phyloP scores from a whole-genome alignment of 2,888 invertebrate genomes.

The Oscheius sp. region DNA sequence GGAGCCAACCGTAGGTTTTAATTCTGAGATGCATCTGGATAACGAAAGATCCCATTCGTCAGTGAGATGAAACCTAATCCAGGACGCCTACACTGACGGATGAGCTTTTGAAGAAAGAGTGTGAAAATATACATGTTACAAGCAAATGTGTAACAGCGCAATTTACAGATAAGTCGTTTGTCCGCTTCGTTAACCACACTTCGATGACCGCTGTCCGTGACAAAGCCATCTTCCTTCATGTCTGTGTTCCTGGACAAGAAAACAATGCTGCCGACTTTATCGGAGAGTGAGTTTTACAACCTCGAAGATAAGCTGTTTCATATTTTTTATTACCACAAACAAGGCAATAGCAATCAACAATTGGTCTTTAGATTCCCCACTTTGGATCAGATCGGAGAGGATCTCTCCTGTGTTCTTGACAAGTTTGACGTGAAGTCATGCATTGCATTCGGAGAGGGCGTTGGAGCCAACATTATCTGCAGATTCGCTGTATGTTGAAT shows the following conservation, averaged over 20 bases:
- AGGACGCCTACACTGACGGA: background rate
- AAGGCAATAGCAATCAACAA: background rate
- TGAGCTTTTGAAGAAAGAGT: constrained; percentile 38
- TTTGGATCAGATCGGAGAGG: constrained; percentile 85
- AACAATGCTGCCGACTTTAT: constrained; percentile 79
- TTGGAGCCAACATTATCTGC: constrained; percentile 87
- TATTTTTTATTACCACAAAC: constrained; percentile 8
- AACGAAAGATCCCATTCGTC: background rate
- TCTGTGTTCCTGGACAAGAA: constrained; percentile 88
- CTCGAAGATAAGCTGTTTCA: background rate
- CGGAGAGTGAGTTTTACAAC: constrained; percentile 56
- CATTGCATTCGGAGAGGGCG: constrained; percentile 87
- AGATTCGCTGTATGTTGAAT: constrained; percentile 80
- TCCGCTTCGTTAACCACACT: constrained; percentile 85
- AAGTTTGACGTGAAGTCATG: constrained; percentile 84
- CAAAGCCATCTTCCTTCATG: constrained; percentile 83
- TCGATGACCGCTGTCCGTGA: constrained; percentile 87
- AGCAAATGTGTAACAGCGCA: too few species aligned
- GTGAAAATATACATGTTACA: too few species aligned
- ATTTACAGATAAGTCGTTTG: constrained; percentile 83
- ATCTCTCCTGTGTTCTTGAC: constrained; percentile 84
- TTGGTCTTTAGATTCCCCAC: constrained; percentile 81
- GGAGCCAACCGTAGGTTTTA: constrained; percentile 78
- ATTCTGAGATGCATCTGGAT: background rate
- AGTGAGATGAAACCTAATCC: background rate